Conservation (phyloP, 2,113 vertebrate genomes). For the Mesoclemmys tuberculata region DNA sequence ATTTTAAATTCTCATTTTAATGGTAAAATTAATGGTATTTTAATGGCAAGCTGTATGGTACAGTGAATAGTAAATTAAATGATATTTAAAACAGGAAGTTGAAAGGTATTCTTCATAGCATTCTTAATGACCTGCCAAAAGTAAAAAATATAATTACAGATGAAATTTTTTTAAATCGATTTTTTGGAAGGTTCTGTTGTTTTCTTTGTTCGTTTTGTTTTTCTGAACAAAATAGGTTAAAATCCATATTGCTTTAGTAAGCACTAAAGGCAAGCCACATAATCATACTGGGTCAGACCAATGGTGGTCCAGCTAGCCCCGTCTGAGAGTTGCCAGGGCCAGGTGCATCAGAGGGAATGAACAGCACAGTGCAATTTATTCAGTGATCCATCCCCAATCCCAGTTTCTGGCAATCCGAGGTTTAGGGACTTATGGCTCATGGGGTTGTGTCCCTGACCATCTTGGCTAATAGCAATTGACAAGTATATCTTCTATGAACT, state of each 20-base stretch:
- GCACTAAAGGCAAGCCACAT: neutral
- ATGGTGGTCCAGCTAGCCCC: no score
- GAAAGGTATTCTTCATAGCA: slow-evolving; percentile 24
- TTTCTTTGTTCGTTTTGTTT: neutral
- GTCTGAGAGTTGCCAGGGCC: no score
- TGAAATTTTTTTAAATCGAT: slow-evolving; percentile 8
- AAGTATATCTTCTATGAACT: no score
- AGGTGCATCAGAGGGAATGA: no score
- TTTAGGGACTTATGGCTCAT: no score
- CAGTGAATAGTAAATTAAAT: slow-evolving; percentile 54
- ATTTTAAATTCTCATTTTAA: slow-evolving; percentile 48
- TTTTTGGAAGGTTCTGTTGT: neutral
- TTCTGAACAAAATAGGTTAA: neutral
- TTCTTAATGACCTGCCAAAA: slow-evolving; percentile 33
- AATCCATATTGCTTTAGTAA: neutral
- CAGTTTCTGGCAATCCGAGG: no score
- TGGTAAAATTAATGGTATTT: slow-evolving; percentile 29
- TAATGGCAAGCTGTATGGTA: slow-evolving; percentile 37
- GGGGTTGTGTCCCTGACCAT: no score
- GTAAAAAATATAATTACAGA: slow-evolving; percentile 39
- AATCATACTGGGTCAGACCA: no score
- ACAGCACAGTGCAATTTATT: no score
- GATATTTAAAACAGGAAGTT: slow-evolving; percentile 36
- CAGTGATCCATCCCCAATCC: no score
- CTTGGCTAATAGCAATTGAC: no score